Evolutionary conservation across 2,888 invertebrate genomes (phyloP).

Genomic region (Gibbula magus): DNA sequence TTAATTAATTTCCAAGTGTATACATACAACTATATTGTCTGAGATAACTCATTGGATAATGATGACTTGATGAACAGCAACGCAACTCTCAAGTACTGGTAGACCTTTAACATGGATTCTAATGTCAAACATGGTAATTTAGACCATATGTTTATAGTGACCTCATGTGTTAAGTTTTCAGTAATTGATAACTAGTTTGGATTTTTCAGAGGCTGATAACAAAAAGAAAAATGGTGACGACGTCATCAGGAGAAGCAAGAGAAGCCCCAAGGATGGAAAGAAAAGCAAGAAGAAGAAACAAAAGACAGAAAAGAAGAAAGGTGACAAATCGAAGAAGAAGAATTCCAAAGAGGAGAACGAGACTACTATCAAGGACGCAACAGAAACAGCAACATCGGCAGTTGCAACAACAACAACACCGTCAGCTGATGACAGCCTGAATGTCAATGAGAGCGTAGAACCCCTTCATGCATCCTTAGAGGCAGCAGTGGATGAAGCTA

Average conservation of each 20-base stretch:
- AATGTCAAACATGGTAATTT: no score
- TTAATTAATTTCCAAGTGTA: no score
- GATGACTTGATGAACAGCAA: no score
- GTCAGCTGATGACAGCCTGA: neutral
- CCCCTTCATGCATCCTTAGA: neutral
- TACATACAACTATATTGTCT: no score
- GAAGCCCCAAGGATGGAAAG: neutral
- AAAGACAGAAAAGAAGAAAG: constrained; percentile 18
- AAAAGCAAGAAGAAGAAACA: neutral
- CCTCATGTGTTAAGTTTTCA: neutral
- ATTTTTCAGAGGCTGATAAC: neutral
- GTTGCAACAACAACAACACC: no score
- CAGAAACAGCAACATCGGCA: no score
- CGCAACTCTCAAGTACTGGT: no score
- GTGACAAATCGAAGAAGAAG: constrained; percentile 8
- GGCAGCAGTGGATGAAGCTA: neutral
- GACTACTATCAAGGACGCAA: neutral
- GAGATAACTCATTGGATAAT: no score
- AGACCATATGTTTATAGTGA: no score
- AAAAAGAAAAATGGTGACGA: neutral
- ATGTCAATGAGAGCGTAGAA: neutral
- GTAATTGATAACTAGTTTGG: neutral
- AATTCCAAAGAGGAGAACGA: neutral
- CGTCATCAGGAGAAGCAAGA: neutral
- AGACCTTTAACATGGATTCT: no score